These are phyloP conservation scores for Heliconius eleuchia DNA, from an alignment of 1,140 invertebrate species.

Conservation along the genomic window DNA sequence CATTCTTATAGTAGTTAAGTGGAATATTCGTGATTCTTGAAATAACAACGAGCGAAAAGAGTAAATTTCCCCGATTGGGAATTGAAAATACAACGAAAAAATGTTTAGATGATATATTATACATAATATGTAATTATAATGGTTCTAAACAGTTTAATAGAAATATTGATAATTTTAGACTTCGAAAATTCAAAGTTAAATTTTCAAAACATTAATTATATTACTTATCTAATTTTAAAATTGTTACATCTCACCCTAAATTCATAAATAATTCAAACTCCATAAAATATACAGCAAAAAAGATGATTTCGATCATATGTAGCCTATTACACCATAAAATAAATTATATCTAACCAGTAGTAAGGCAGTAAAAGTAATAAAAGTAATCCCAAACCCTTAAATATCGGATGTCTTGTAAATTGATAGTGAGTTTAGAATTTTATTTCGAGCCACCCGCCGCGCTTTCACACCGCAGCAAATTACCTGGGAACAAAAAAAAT, in stretches of 20 bases:
- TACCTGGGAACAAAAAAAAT: conserved; percentile 42
- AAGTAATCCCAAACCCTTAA: conserved; percentile 13
- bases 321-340: background rate
- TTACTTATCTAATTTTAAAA: background rate
- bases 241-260: background rate
- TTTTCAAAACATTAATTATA: too few species aligned
- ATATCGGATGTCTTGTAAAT: conserved; percentile 17
- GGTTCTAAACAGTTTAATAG: too few species aligned
- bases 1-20: too few species aligned
- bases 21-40: too few species aligned
- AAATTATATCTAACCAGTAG: conserved; percentile 13
- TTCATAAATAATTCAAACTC: background rate
- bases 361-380: conserved; percentile 16
- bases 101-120: too few species aligned
- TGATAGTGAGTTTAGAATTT: conserved; percentile 13
- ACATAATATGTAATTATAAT: too few species aligned
- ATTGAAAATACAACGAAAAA: too few species aligned
- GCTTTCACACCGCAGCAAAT: conserved; percentile 22
- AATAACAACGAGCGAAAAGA: too few species aligned
- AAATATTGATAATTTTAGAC: too few species aligned
- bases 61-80: too few species aligned
- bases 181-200: too few species aligned
- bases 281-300: background rate
- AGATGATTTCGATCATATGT: background rate
- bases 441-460: conserved; percentile 8